A percentile compares a stretch with the other conserved stretches of the same genome.
These are phyloP conservation scores for Paramuricea clavata DNA, from an alignment of 92 coral and sea anemone species.

Conservation along the genomic window DNA sequence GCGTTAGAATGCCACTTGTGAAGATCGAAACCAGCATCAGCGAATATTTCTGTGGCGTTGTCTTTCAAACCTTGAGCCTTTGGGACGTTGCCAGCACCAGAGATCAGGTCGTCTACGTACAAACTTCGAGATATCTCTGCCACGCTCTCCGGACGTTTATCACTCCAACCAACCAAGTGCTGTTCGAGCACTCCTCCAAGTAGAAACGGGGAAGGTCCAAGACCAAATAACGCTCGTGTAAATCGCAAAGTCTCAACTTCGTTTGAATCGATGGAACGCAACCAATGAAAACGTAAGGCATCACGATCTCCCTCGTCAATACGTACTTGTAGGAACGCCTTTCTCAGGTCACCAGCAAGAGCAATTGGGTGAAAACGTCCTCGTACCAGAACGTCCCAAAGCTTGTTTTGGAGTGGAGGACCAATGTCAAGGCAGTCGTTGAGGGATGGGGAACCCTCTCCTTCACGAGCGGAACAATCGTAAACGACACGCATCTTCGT, in stretches of 20 bases:
- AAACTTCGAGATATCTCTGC: not conserved
- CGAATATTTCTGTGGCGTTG: not conserved
- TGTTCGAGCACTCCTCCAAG: not conserved
- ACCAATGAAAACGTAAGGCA: not conserved
- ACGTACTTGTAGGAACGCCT: too few species aligned
- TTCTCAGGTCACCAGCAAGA: too few species aligned
- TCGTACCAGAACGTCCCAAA: too few species aligned
- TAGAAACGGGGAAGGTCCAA: too few species aligned
- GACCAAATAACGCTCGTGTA: too few species aligned
- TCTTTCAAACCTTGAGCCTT: not conserved
- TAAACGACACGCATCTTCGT: too few species aligned
- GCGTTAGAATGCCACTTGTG: not conserved
- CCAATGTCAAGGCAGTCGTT: not conserved
- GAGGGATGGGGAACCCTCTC: not conserved
- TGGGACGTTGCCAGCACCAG: not conserved
- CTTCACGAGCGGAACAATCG: not conserved
- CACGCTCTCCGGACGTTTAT: not conserved
- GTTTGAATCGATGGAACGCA: not conserved
- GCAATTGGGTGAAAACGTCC: too few species aligned
- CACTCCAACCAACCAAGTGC: not conserved
- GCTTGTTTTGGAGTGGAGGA: not conserved
- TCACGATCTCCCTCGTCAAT: not conserved
- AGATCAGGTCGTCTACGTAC: not conserved
- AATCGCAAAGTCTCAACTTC: not conserved
- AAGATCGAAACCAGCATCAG: constrained; percentile 4